Evolutionary conservation across 2,113 vertebrate species (phyloP), one percentile per base, ranked within the genome.

Genomic region (Hippocampus zosterae): DNA sequence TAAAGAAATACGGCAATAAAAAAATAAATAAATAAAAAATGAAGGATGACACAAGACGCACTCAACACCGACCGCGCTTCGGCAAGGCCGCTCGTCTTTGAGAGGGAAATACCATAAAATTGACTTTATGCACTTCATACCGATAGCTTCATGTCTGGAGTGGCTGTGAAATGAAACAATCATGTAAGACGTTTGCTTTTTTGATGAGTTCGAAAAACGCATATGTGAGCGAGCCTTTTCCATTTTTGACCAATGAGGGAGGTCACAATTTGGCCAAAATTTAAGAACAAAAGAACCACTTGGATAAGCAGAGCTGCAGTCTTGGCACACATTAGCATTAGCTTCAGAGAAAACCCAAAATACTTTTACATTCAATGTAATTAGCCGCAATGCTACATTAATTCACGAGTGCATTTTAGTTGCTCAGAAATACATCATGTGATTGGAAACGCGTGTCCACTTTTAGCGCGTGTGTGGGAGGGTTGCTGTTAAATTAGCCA

Each of bases 81-180:
- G 18, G 1, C 25, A 6, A 13, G 23, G 23, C 25, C 11, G 9
- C 19, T 64, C n/a, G 18, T 44, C 61, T 42, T 13, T 0, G 12
- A 9, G 21, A 12, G 55, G n/a, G 23, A 57, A 23, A 3, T 9
- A 23, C 1, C 9, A n/a, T 9, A 27, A 57, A 57, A 57, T 23
- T n/a, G 52, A 55, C 19, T 12, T 56, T 1, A 25, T 25, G 21
- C 9, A 6, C n/a, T 53, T 21, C 44, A 74, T 73, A 84, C 73
- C 77, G 75, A 83, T 60, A 82, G 80, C 52, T 71, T 66, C 64
- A 7, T 41, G 60, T 71, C 65, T 56, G 73, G 46, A 50, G 50
- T n/a, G 18, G 19, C 50, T 53, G 50, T 53, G 21, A 53, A 53
- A n/a, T n/a, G 7, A 53, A 53, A 53, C 19, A n/a, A 21, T 6